Percentiles rank a stretch among this genome's conserved stretches.
Conservation (phyloP, 1,140 invertebrate species). For the Neoseiulus cucumeris region DNA sequence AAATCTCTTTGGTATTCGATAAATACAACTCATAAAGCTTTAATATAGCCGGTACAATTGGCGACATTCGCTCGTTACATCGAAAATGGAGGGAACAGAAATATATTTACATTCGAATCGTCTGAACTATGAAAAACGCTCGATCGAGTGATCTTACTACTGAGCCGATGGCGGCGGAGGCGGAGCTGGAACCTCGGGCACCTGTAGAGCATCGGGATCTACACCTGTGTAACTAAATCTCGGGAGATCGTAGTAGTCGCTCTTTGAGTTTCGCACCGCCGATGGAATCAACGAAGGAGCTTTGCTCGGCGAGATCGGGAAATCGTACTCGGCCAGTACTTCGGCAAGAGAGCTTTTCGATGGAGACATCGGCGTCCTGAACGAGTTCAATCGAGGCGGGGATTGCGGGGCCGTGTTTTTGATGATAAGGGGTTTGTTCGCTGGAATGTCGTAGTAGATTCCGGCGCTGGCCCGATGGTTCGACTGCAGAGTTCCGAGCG, state of each 20-base stretch:
- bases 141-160: too few species aligned
- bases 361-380: background rate
- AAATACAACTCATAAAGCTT: too few species aligned
- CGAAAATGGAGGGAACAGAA: too few species aligned
- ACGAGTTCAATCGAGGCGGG: background rate
- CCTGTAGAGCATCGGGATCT: background rate
- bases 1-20: too few species aligned
- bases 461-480: background rate
- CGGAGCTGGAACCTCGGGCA: background rate
- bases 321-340: constrained; percentile 5
- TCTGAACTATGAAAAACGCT: too few species aligned
- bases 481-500: background rate
- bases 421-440: background rate
- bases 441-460: background rate
- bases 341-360: constrained; percentile 2
- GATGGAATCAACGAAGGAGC: background rate
- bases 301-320: background rate
- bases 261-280: background rate
- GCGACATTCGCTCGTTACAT: too few species aligned
- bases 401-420: background rate
- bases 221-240: background rate
- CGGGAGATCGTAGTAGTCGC: constrained; percentile 5
- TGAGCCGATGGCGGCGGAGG: background rate
- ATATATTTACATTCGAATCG: too few species aligned
- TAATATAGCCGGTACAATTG: too few species aligned